These are phyloP conservation scores for Agonopterix subpropinquella DNA, from an alignment of 2,888 invertebrate genomes.

Conservation along the genomic window DNA sequence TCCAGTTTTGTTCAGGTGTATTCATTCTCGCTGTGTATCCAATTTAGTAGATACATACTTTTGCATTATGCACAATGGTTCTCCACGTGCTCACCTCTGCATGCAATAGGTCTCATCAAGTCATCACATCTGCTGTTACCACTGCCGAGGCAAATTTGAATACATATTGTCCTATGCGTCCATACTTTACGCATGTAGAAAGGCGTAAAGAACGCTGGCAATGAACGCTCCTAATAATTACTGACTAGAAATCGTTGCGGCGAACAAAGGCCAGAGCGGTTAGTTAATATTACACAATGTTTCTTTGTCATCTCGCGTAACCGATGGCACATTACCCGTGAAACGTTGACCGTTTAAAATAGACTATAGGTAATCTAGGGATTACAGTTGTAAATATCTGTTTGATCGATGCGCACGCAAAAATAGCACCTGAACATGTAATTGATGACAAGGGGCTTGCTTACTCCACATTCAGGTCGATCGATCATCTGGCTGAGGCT, in stretches of 20 bases:
- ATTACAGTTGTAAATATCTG: no score
- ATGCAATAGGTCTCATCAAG: conserved; percentile 17
- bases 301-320: conserved; percentile 12
- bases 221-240: conserved; percentile 3
- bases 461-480: conserved; percentile 21
- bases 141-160: conserved; percentile 17
- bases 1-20: conserved; percentile 2
- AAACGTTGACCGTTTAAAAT: conserved; percentile 10
- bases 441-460: neutral
- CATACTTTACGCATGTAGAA: conserved; percentile 8
- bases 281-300: conserved; percentile 2
- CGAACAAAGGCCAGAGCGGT: conserved; percentile 3
- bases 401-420: no score
- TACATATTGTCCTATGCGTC: conserved; percentile 6
- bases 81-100: conserved; percentile 23
- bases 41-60: neutral
- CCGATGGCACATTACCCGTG: conserved; percentile 11
- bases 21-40: neutral
- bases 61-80: conserved; percentile 3
- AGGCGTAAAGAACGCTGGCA: conserved; percentile 7
- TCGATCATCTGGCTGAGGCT: conserved; percentile 18
- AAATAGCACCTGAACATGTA: neutral
- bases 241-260: neutral
- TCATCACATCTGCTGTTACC: conserved; percentile 22
- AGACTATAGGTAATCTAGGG: no score